These are phyloP conservation scores for Meganola albula DNA, from an alignment of 2,888 invertebrate genomes.

Conservation along the genomic window DNA sequence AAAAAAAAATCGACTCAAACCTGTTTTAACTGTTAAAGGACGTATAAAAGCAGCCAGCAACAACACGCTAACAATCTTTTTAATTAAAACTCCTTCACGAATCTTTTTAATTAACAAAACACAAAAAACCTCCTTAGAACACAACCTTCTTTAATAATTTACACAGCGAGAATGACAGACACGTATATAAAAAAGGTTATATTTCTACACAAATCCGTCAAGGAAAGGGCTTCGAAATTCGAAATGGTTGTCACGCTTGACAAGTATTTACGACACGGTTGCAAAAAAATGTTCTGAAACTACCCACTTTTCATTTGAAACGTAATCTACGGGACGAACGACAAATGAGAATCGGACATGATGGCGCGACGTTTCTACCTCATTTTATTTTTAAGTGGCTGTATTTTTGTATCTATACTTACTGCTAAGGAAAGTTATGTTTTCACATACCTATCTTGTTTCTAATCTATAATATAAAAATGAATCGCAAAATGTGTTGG, in stretches of 20 bases:
- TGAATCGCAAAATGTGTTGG: too few relatives aligned
- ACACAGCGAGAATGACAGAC: too few relatives aligned
- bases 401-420: too few relatives aligned
- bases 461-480: too few relatives aligned
- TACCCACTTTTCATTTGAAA: slow-evolving; percentile 71
- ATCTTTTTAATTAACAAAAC: slow-evolving; percentile 5
- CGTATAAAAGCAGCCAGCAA: too few relatives aligned
- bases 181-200: slow-evolving; percentile 21
- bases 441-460: too few relatives aligned
- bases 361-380: slow-evolving; percentile 43
- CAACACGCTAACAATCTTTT: too few relatives aligned
- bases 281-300: slow-evolving; percentile 54
- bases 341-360: slow-evolving; percentile 66
- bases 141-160: slow-evolving; percentile 23
- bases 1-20: too few relatives aligned
- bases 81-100: background rate
- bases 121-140: slow-evolving; percentile 13
- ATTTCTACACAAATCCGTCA: slow-evolving; percentile 60
- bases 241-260: slow-evolving; percentile 39
- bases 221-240: slow-evolving; percentile 45
- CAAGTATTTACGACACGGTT: slow-evolving; percentile 53
- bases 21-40: too few relatives aligned
- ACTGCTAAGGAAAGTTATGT: too few relatives aligned
- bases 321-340: slow-evolving; percentile 56
- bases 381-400: slow-evolving; percentile 34